These are phyloP conservation scores for Drosophila vallismaia DNA, from an alignment of 2,888 invertebrate genomes.

Conservation along the genomic window DNA sequence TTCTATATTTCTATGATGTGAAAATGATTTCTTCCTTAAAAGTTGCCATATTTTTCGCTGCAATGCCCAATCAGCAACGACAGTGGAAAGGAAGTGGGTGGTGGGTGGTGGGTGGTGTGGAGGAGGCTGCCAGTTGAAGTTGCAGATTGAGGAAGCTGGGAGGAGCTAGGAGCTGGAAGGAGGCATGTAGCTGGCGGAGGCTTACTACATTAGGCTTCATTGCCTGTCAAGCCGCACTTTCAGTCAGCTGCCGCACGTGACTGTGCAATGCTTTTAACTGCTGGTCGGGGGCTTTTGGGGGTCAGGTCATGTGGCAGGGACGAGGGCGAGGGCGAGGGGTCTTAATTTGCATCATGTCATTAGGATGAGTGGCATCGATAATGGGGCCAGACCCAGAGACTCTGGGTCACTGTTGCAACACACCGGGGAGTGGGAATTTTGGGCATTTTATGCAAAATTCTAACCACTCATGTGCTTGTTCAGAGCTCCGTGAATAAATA, in stretches of 20 bases:
- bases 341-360: constrained; percentile 74
- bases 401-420: constrained; percentile 24
- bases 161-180: not conserved
- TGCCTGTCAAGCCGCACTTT: constrained; percentile 58
- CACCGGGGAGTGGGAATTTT: constrained; percentile 4
- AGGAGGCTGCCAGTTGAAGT: constrained; percentile 5
- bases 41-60: not conserved
- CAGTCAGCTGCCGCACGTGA: constrained; percentile 71
- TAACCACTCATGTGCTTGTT: constrained; percentile 9
- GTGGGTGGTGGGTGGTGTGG: not conserved
- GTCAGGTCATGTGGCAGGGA: constrained; percentile 20
- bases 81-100: not conserved
- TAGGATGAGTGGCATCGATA: constrained; percentile 65
- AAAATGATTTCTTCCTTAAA: not conserved
- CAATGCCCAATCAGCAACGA: not conserved
- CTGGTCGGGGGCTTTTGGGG: constrained; percentile 10
- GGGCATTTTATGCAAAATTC: constrained; percentile 4
- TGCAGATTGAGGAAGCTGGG: constrained; percentile 1
- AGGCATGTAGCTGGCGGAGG: constrained; percentile 13
- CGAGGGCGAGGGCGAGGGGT: constrained; percentile 20
- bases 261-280: constrained; percentile 47
- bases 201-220: constrained; percentile 62
- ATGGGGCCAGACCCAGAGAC: constrained; percentile 47
- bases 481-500: not conserved
- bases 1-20: no score